phyloP scores from a whole-genome alignment of 2,888 invertebrate genomes.

The Escarpia spicata region DNA sequence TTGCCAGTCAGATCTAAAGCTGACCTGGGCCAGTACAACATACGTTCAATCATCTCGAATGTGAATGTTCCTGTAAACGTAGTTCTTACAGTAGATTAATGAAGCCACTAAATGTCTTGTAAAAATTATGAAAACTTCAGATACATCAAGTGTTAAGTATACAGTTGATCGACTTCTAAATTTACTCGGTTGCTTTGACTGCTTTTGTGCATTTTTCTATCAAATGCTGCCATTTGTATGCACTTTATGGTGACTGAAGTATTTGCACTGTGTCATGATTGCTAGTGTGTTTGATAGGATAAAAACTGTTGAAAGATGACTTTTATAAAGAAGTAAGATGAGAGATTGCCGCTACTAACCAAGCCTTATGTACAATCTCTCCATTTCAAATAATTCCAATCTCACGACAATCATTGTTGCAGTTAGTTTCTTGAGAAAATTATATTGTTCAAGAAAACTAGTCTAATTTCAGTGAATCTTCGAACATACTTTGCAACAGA shows the following conservation, averaged over 20 bases:
- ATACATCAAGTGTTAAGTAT: neutral
- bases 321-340: neutral
- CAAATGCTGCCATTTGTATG: neutral
- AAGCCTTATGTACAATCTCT: neutral
- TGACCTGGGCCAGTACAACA: neutral
- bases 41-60: neutral
- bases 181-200: neutral
- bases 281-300: neutral
- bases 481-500: neutral
- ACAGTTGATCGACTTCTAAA: neutral
- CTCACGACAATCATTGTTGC: conserved; percentile 4
- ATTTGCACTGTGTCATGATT: neutral
- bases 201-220: conserved; percentile 16
- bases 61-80: neutral
- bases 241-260: neutral
- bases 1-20: neutral
- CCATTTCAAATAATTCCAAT: neutral
- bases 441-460: neutral
- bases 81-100: neutral
- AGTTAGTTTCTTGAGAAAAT: neutral
- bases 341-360: neutral
- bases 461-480: neutral
- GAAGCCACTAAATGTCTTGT: neutral
- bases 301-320: neutral
- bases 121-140: neutral